phyloP scores from a whole-genome alignment of 2,888 invertebrate species.

The Rhopalosiphum nymphaeae region DNA sequence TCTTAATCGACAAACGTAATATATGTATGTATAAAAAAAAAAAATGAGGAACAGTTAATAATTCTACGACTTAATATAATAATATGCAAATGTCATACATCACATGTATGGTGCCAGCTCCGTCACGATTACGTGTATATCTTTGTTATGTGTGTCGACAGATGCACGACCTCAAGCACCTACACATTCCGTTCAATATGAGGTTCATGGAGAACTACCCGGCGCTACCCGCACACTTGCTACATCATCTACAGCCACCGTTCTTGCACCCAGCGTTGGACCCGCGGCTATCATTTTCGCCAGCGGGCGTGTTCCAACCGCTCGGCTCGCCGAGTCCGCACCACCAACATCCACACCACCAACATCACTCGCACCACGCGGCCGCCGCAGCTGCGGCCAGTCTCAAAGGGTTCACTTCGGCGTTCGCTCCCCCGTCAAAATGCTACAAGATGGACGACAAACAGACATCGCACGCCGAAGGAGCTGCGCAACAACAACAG shows the following conservation, averaged over 20 bases:
- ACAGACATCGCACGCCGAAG: slow-evolving; percentile 25
- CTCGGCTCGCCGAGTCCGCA: slow-evolving; percentile 68
- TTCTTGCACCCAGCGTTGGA: slow-evolving; percentile 79
- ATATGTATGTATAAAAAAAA: no score
- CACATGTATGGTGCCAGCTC: neutral
- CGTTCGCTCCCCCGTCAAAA: slow-evolving; percentile 77
- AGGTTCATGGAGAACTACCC: slow-evolving; percentile 75
- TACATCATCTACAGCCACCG: slow-evolving; percentile 81
- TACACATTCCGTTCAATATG: slow-evolving; percentile 72
- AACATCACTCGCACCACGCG: slow-evolving; percentile 45
- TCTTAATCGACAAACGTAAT: neutral
- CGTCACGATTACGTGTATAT: neutral
- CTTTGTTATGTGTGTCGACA: slow-evolving; percentile 55
- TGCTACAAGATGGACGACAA: slow-evolving; percentile 74
- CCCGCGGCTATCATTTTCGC: slow-evolving; percentile 73
- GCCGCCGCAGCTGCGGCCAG: slow-evolving; percentile 43
- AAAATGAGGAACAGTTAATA: no score
- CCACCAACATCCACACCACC: slow-evolving; percentile 49
- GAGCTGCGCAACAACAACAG: slow-evolving; percentile 22
- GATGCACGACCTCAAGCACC: slow-evolving; percentile 67
- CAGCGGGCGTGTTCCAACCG: slow-evolving; percentile 75
- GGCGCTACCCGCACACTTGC: slow-evolving; percentile 77
- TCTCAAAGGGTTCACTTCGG: slow-evolving; percentile 74
- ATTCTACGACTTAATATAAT: neutral
- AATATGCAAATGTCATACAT: neutral